Conservation (phyloP, 2,888 invertebrate species). For the Acleris literana region DNA sequence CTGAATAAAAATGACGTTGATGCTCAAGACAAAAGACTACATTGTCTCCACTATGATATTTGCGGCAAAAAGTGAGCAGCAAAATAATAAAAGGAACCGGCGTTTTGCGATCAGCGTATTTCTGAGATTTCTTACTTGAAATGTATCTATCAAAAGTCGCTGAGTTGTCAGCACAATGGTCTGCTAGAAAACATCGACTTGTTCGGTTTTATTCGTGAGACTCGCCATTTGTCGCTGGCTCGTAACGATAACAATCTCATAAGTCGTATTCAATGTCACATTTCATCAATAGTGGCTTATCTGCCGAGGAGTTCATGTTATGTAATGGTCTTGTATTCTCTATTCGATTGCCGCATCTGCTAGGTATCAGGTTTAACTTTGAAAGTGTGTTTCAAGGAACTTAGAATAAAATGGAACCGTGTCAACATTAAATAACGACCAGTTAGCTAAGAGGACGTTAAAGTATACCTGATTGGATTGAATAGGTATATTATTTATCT, state of each 20-base stretch:
- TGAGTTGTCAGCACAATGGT: slow-evolving; percentile 58
- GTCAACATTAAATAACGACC: no score
- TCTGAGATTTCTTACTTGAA: slow-evolving; percentile 57
- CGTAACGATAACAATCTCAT: slow-evolving; percentile 56
- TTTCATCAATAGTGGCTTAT: slow-evolving; percentile 37
- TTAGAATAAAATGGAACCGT: background rate
- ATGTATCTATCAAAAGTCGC: slow-evolving; percentile 60
- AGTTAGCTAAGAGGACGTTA: no score
- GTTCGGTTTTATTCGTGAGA: slow-evolving; percentile 52
- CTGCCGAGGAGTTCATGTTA: slow-evolving; percentile 30
- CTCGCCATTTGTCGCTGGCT: slow-evolving; percentile 53
- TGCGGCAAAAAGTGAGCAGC: slow-evolving; percentile 50
- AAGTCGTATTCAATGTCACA: slow-evolving; percentile 56
- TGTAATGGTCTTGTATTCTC: slow-evolving; percentile 25
- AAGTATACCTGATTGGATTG: no score
- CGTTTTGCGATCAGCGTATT: slow-evolving; percentile 54
- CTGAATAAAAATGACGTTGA: slow-evolving; percentile 54
- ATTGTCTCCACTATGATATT: slow-evolving; percentile 52
- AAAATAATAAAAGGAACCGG: slow-evolving; percentile 53
- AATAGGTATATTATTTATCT: no score
- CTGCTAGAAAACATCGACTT: slow-evolving; percentile 54
- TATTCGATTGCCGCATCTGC: slow-evolving; percentile 11
- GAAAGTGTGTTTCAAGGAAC: background rate
- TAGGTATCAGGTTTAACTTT: slow-evolving; percentile 5
- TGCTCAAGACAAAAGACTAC: slow-evolving; percentile 57